Base-by-base conservation (phyloP, 2,797 vertebrate genomes). In the Phaenicophaeus curvirostris region DNA sequence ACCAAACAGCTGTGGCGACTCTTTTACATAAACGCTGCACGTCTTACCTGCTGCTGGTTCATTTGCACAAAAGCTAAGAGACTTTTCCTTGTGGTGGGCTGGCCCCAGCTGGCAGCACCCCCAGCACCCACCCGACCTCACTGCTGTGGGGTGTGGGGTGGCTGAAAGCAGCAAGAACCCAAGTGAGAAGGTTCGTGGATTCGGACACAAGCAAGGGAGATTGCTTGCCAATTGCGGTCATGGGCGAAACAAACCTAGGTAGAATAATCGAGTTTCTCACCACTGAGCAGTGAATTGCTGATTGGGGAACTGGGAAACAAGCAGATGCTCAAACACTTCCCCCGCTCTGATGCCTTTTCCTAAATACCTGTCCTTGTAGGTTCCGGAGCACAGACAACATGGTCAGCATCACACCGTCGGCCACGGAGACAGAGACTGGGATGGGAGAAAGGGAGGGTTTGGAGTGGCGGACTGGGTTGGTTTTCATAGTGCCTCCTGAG, bases 381-480 rank as follows among this genome's bases (percentile, higher is more conserved):
- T 1, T 0, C 41, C 33, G n/a, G 37, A n/a, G 5, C 1, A 0
- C 0, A 4, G 13, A 19, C 2, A 0, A 3, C 5, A 3, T 0
- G 14, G 16, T 9, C 17, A 7, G 8, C 46, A 48, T 23, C 21
- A 44, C 21, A 21, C 46, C 21, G 21, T 10, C 8, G 23, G 46
- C 39, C 11, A 1, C 4, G 15, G 53, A 21, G 25, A 15, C 10
- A 8, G 51, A 61, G 16, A 4, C 0, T 5, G 37, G 33, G 20
- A 12, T 21, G 17, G 54, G 16, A 27, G 28, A 19, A 48, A 7
- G 48, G 23, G 48, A 46, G 20, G 46, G 23, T 39, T 39, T 39
- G 39, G 15, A 18, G 15, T 7, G 16, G 42, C 15, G 16, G 15
- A 18, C 21, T 48, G 46, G 23, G 21, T 20, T 48, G 15, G 13